A percentile compares a stretch with the other conserved stretches of the same genome.
Conservation (phyloP, 2,113 vertebrate genomes). For the Apteryx mantelli region DNA sequence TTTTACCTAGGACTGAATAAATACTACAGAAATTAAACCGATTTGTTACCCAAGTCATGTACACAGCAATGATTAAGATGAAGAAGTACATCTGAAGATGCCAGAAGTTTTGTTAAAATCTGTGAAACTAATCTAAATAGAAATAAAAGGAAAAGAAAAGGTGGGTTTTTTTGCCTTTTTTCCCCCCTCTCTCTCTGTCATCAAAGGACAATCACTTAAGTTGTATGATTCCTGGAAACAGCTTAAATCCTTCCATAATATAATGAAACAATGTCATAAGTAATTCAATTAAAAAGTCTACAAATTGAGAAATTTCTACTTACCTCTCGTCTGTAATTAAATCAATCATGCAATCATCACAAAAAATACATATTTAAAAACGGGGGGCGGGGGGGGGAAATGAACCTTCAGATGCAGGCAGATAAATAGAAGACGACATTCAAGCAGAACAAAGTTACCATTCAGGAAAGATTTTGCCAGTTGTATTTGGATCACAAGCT, state of each 20-base stretch:
- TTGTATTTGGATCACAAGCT: conserved; percentile 9
- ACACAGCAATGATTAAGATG: neutral
- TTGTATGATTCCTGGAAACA: neutral
- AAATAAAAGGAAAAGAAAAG: neutral
- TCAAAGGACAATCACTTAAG: neutral
- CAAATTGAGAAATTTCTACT: neutral
- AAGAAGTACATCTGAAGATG: neutral
- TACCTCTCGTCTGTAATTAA: neutral
- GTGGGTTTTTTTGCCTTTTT: neutral
- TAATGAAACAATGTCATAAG: neutral
- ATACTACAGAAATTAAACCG: neutral
- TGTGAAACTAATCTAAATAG: neutral
- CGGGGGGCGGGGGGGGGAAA: neutral
- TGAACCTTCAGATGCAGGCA: neutral
- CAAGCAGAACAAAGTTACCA: neutral
- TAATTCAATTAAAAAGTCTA: neutral
- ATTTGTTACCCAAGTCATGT: neutral
- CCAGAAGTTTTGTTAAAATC: neutral
- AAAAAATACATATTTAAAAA: neutral
- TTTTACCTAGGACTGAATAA: neutral
- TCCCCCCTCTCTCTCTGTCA: neutral
- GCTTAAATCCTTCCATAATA: neutral
- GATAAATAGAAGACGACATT: neutral
- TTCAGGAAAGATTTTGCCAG: neutral
- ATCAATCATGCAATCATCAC: neutral